Conservation (phyloP, 2,797 vertebrate species). For the Falco concolor region DNA sequence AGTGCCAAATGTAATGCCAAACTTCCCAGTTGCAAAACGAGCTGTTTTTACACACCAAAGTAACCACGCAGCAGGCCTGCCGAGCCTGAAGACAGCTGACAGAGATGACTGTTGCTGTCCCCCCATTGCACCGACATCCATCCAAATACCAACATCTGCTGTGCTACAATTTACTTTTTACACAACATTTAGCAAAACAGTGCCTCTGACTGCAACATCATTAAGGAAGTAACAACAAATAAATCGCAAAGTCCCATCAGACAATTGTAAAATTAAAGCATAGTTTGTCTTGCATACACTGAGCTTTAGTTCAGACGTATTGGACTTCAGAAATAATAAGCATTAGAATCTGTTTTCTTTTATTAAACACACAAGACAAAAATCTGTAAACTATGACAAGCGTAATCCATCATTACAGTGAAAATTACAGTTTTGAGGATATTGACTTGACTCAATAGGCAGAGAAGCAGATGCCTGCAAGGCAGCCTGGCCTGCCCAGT, state of each 20-base stretch:
- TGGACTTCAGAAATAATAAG: conserved; percentile 55
- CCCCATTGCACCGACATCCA: conserved; percentile 77
- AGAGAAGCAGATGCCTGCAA: conserved; percentile 59
- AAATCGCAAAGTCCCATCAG: conserved; percentile 70
- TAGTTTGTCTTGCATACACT: conserved; percentile 62
- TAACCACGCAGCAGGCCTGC: conserved; percentile 89
- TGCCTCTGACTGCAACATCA: conserved; percentile 85
- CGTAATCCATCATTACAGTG: conserved; percentile 58
- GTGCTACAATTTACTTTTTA: conserved; percentile 90
- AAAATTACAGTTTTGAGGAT: conserved; percentile 66
- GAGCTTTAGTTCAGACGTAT: conserved; percentile 61
- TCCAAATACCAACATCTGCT: conserved; percentile 86
- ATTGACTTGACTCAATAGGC: conserved; percentile 32
- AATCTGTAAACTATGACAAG: conserved; percentile 28
- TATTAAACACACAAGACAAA: conserved; percentile 42
- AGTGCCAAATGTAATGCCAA: conserved; percentile 72
- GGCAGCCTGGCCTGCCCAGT: neutral
- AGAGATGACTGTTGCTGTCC: conserved; percentile 79
- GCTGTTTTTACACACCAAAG: conserved; percentile 92
- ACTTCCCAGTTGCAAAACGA: conserved; percentile 83
- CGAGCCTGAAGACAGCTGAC: conserved; percentile 79
- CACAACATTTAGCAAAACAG: conserved; percentile 92
- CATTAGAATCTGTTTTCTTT: conserved; percentile 25
- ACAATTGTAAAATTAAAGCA: conserved; percentile 72
- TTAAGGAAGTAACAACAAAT: conserved; percentile 76